phyloP scores from a whole-genome alignment of 2,888 invertebrate species.

The Netelia fuscicornis region DNA sequence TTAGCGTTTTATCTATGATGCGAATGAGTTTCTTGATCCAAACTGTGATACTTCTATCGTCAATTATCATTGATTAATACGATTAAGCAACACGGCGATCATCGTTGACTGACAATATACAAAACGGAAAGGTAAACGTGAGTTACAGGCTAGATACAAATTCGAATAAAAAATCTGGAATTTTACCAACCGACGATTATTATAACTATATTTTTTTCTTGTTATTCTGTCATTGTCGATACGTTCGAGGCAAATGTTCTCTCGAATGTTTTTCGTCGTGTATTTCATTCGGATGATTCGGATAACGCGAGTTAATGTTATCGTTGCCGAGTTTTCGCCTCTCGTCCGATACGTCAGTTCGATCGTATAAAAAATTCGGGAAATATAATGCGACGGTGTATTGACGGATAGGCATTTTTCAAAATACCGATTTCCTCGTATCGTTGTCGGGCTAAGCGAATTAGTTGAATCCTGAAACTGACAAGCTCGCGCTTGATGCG shows the following conservation, averaged over 20 bases:
- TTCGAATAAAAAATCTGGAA: conserved; percentile 11
- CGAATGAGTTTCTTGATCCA: too few relatives aligned
- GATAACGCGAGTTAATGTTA: background rate
- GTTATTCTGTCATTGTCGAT: too few relatives aligned
- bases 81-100: too few relatives aligned
- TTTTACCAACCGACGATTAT: background rate
- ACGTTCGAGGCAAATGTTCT: background rate
- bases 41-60: too few relatives aligned
- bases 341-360: background rate
- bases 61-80: too few relatives aligned
- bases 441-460: background rate
- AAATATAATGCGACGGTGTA: background rate
- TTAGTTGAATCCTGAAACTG: conserved; percentile 21
- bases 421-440: conserved; percentile 7
- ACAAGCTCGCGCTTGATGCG: background rate
- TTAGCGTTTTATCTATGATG: too few relatives aligned
- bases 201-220: background rate
- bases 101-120: too few relatives aligned
- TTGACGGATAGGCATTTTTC: conserved; percentile 10
- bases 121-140: too few relatives aligned
- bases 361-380: background rate
- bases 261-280: background rate
- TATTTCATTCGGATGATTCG: background rate
- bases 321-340: background rate
- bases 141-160: background rate